These are phyloP conservation scores for Mylabris phalerata DNA, from an alignment of 1,140 invertebrate genomes.

Conservation along the genomic window DNA sequence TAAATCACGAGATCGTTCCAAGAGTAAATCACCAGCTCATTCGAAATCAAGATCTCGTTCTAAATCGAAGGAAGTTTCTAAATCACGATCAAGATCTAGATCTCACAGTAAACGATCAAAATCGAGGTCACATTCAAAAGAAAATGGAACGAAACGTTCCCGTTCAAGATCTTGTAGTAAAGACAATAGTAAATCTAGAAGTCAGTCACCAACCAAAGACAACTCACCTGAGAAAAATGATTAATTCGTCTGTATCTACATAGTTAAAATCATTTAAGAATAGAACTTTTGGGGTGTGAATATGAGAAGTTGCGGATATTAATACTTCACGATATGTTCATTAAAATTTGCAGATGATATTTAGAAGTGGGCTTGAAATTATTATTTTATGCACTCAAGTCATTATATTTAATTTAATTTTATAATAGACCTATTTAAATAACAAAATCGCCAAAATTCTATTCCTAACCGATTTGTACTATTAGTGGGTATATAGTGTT, in stretches of 20 bases:
- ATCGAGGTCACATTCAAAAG: slow-evolving; percentile 27
- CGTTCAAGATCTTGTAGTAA: slow-evolving; percentile 18
- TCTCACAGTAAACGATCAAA: slow-evolving; percentile 23
- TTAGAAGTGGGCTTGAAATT: too few relatives aligned
- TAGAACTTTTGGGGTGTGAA: too few relatives aligned
- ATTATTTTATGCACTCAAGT: too few relatives aligned
- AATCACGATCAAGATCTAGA: slow-evolving; percentile 35
- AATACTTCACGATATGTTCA: too few relatives aligned
- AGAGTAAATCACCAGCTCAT: slow-evolving; percentile 45
- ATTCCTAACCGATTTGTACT: too few relatives aligned
- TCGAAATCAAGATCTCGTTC: slow-evolving; percentile 58
- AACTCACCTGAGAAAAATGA: slow-evolving; percentile 18
- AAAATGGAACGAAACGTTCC: slow-evolving; percentile 19
- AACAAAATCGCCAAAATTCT: too few relatives aligned
- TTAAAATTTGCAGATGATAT: too few relatives aligned
- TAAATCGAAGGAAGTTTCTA: slow-evolving; percentile 34
- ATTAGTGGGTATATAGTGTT: too few relatives aligned
- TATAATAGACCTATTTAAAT: too few relatives aligned
- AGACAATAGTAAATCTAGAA: slow-evolving; percentile 23
- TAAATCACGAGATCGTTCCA: slow-evolving; percentile 59
- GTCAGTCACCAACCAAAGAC: slow-evolving; percentile 25
- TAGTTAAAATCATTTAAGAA: neutral
- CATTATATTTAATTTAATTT: too few relatives aligned
- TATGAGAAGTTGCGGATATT: too few relatives aligned
- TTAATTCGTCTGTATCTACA: slow-evolving; percentile 4